phyloP scores from a whole-genome alignment of 23 tunicate species.

The Botrylloides violaceus region DNA sequence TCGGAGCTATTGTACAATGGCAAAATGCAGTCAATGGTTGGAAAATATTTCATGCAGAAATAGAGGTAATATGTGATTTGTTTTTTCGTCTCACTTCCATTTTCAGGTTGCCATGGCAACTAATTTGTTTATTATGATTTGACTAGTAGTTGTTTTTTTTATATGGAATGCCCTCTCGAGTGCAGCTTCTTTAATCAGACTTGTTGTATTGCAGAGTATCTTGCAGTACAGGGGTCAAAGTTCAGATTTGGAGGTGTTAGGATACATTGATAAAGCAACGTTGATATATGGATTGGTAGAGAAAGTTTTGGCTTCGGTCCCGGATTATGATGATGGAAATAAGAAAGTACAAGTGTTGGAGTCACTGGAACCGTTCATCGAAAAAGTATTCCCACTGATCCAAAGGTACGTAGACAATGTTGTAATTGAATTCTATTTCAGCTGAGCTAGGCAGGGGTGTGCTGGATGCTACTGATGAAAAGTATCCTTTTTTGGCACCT shows the following conservation, averaged over 20 bases:
- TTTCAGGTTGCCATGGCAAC: neutral
- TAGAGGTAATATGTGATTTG: conserved; percentile 33
- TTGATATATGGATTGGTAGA: conserved; percentile 45
- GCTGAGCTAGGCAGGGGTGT: too few species aligned
- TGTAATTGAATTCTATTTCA: too few species aligned
- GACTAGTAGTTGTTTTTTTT: conserved; percentile 9
- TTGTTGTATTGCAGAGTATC: conserved; percentile 31
- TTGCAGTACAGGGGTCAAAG: conserved; percentile 73
- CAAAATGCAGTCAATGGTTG: conserved; percentile 67
- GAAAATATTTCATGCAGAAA: conserved; percentile 60
- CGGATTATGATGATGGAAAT: neutral
- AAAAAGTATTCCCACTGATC: conserved; percentile 32
- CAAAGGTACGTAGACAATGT: conserved; percentile 31
- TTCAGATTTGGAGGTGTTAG: conserved; percentile 61
- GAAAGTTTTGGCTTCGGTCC: conserved; percentile 32
- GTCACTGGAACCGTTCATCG: conserved; percentile 40
- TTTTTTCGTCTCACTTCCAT: neutral
- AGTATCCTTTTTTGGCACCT: too few species aligned
- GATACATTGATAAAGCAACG: conserved; percentile 39
- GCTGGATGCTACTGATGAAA: too few species aligned
- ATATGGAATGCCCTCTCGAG: neutral
- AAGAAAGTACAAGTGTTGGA: conserved; percentile 40
- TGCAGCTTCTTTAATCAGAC: neutral
- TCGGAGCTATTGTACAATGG: conserved; percentile 92
- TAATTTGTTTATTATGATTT: neutral